Evolutionary conservation across 2,797 vertebrate genomes (phyloP).

Genomic region (Lacerta agilis): DNA sequence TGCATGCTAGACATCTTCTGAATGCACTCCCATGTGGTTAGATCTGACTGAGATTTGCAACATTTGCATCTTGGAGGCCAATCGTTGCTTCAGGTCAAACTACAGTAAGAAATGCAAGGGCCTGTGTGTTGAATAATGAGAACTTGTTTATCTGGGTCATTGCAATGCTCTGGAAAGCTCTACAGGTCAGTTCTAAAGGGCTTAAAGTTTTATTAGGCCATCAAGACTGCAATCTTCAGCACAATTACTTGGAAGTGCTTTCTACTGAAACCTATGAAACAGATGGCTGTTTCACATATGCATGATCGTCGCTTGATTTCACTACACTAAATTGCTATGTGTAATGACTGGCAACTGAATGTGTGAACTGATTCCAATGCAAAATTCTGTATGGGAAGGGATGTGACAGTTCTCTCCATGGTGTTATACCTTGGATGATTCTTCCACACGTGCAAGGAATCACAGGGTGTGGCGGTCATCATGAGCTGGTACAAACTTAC

Average conservation of each 20-base stretch:
- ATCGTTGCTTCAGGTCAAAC: conserved; percentile 21
- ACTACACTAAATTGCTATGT: not conserved
- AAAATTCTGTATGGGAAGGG: not conserved
- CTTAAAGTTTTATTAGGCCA: conserved; percentile 8
- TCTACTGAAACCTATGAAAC: not conserved
- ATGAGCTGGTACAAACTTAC: not conserved
- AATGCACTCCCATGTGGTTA: conserved; percentile 1
- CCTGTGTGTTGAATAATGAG: conserved; percentile 10
- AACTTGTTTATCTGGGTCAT: conserved; percentile 18
- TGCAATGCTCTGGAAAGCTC: not conserved
- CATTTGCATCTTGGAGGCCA: conserved; percentile 11
- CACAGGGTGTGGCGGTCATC: not conserved
- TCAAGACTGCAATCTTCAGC: not conserved
- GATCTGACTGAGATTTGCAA: conserved; percentile 13
- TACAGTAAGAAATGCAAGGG: conserved; percentile 3
- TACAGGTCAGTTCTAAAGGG: not conserved
- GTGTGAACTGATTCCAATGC: not conserved
- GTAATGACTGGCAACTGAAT: not conserved
- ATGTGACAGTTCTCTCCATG: not conserved
- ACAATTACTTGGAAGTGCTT: not conserved
- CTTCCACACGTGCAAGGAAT: not conserved
- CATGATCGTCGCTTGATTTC: not conserved
- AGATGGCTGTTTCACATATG: not conserved
- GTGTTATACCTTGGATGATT: not conserved
- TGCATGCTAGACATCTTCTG: not conserved